Percentiles rank a stretch among this genome's conserved stretches.
Evolutionary conservation across 2,797 vertebrate species (phyloP).

Genomic region (Paguma larvata): DNA sequence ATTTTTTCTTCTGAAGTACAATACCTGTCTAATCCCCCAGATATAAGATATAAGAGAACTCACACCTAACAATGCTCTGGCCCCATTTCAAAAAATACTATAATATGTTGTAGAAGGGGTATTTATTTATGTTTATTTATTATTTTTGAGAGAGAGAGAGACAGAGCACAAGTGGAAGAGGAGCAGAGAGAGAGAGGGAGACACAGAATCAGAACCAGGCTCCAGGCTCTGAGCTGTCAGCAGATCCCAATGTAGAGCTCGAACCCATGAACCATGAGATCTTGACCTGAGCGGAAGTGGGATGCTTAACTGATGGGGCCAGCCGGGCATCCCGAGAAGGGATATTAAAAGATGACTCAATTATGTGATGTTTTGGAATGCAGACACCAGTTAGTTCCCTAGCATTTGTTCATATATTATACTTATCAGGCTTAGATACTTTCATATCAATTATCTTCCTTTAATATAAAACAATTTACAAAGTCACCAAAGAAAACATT

Average conservation of each 20-base stretch:
- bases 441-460: neutral
- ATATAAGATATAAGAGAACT: neutral
- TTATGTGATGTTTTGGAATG: neutral
- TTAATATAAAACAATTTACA: neutral
- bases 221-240: too few species aligned
- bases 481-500: neutral
- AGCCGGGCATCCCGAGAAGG: neutral
- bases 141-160: too few species aligned
- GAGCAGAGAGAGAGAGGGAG: too few species aligned
- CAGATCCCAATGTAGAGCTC: too few species aligned
- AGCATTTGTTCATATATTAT: neutral
- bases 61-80: neutral
- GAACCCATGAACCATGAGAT: too few species aligned
- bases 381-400: neutral
- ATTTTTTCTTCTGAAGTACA: neutral
- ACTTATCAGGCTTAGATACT: neutral
- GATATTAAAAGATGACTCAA: neutral
- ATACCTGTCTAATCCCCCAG: neutral
- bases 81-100: neutral
- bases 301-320: too few species aligned
- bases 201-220: too few species aligned
- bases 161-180: too few species aligned
- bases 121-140: neutral
- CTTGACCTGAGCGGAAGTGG: too few species aligned
- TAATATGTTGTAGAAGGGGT: neutral